These are phyloP conservation scores for Zelostemma sp. DNA, from an alignment of 1,140 invertebrate genomes.

Conservation along the genomic window DNA sequence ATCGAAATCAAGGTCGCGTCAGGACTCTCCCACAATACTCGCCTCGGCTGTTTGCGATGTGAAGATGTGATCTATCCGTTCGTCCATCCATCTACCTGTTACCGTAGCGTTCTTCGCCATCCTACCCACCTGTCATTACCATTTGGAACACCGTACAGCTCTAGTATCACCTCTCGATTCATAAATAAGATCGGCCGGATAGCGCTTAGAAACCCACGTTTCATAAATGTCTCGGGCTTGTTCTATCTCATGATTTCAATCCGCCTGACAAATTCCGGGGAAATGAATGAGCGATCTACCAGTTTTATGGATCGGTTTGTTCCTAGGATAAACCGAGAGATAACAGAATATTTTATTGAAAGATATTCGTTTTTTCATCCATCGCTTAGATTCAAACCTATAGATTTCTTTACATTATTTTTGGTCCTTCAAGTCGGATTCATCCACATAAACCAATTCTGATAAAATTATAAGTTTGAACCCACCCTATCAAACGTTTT, in stretches of 20 bases:
- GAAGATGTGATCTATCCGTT: constrained; percentile 35
- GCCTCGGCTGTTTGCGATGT: neutral
- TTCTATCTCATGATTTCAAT: neutral
- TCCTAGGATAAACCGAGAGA: too few relatives aligned
- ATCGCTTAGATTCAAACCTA: too few relatives aligned
- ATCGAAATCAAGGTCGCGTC: constrained; percentile 49
- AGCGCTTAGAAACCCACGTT: constrained; percentile 13
- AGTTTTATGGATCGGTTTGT: too few relatives aligned
- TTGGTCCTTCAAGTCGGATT: too few relatives aligned
- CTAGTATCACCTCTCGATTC: constrained; percentile 40
- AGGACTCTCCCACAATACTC: constrained; percentile 42
- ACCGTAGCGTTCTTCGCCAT: constrained; percentile 22
- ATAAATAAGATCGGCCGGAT: constrained; percentile 48
- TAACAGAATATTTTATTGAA: too few relatives aligned
- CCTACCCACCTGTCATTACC: constrained; percentile 40
- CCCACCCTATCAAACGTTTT: too few relatives aligned
- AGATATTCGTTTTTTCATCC: too few relatives aligned
- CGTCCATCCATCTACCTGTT: constrained; percentile 45
- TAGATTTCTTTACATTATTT: too few relatives aligned
- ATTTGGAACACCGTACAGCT: constrained; percentile 22
- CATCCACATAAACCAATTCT: too few relatives aligned
- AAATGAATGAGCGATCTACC: too few relatives aligned
- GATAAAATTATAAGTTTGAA: too few relatives aligned
- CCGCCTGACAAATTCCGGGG: constrained; percentile 26
- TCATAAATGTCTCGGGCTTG: neutral